These are phyloP conservation scores for Syngnathoides biaculeatus DNA, from an alignment of 2,113 vertebrate species.

Conservation along the genomic window DNA sequence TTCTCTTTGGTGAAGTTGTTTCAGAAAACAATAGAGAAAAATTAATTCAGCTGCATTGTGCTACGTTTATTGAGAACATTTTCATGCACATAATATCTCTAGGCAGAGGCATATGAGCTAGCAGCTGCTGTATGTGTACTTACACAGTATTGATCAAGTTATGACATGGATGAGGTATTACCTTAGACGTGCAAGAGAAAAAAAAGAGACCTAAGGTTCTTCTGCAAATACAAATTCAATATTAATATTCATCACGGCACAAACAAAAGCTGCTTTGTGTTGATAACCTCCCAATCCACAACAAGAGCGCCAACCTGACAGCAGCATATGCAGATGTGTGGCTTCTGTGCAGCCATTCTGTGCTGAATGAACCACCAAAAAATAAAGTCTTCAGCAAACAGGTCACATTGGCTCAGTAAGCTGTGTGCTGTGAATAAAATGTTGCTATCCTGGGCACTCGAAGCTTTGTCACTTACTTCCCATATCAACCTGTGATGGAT, in stretches of 20 bases:
- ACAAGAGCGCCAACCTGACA: constrained; percentile 58
- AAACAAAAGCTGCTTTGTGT: constrained; percentile 54
- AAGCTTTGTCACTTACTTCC: constrained; percentile 47
- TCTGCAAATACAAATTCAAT: constrained; percentile 51
- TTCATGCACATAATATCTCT: constrained; percentile 25
- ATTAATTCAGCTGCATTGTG: constrained; percentile 14
- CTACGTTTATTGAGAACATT: constrained; percentile 8
- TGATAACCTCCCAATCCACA: constrained; percentile 59
- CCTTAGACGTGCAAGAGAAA: constrained; percentile 24
- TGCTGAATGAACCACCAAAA: constrained; percentile 43
- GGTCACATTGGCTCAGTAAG: constrained; percentile 53
- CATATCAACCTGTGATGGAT: constrained; percentile 42
- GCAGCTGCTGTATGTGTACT: constrained; percentile 15
- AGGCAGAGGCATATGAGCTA: constrained; percentile 19
- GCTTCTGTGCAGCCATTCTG: constrained; percentile 38
- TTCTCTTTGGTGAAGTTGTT: background rate
- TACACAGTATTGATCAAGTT: constrained; percentile 29
- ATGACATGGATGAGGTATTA: constrained; percentile 58
- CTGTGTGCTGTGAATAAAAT: constrained; percentile 52
- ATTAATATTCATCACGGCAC: constrained; percentile 55
- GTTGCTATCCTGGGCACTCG: constrained; percentile 33
- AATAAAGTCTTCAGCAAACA: constrained; percentile 56
- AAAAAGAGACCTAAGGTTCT: constrained; percentile 40
- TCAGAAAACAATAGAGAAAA: background rate
- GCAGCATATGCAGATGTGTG: constrained; percentile 68